A percentile compares a stretch with the other conserved stretches of the same genome.
phyloP scores from a whole-genome alignment of 2,113 vertebrate genomes.

The Hystrix brachyura region DNA sequence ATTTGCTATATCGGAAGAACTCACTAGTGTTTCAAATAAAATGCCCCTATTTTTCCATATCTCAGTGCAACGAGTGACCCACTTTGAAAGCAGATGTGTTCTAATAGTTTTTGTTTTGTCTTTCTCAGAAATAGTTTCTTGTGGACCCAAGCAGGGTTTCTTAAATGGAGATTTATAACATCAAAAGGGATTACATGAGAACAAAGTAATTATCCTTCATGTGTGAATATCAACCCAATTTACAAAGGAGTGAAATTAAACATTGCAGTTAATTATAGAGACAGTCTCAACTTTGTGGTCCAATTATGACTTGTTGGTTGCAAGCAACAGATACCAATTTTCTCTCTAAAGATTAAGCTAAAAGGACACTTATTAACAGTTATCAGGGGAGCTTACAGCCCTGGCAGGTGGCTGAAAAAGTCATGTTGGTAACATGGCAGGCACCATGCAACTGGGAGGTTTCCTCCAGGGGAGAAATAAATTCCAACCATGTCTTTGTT shows the following conservation, averaged over 20 bases:
- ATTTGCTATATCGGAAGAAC: neutral
- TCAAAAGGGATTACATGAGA: slow-evolving; percentile 75
- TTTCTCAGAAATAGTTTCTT: slow-evolving; percentile 52
- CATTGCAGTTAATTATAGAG: slow-evolving; percentile 75
- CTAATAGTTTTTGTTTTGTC: slow-evolving; percentile 17
- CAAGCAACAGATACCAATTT: slow-evolving; percentile 66
- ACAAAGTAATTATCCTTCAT: slow-evolving; percentile 76
- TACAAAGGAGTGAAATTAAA: slow-evolving; percentile 73
- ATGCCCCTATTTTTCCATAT: neutral
- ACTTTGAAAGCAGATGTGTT: slow-evolving; percentile 45
- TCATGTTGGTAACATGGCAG: neutral
- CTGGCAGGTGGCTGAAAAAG: neutral
- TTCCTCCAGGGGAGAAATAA: neutral
- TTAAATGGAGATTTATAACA: slow-evolving; percentile 74
- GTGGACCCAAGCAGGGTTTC: slow-evolving; percentile 26
- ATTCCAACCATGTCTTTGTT: rapidly evolving
- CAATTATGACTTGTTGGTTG: slow-evolving; percentile 65
- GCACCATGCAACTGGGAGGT: neutral
- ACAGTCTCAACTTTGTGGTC: slow-evolving; percentile 65
- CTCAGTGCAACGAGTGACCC: neutral
- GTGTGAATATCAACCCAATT: slow-evolving; percentile 72
- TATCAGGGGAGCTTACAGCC: neutral
- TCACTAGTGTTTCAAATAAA: neutral
- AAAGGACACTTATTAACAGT: neutral
- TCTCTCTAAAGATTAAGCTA: neutral